Percentiles rank a stretch among this genome's conserved stretches.
These are phyloP conservation scores for Arctocebus calabarensis DNA, from an alignment of 2,797 vertebrate species.

Conservation along the genomic window DNA sequence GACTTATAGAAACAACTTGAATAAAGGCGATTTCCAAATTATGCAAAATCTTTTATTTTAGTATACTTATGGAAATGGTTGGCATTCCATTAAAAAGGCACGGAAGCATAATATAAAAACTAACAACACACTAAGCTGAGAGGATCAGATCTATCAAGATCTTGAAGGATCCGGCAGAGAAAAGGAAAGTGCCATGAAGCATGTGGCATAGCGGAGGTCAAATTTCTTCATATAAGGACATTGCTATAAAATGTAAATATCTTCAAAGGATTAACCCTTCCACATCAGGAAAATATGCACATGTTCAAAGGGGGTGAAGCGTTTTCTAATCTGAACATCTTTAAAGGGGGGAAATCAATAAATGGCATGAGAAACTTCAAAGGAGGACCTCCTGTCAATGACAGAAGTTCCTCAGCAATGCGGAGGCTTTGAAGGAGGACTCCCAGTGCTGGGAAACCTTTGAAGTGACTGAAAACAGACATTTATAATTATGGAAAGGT, in stretches of 20 bases:
- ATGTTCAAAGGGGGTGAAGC: constrained; percentile 89
- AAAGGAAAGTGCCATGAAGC: constrained; percentile 78
- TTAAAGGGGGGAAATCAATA: constrained; percentile 91
- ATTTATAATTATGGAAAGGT: constrained; percentile 93
- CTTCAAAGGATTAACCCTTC: constrained; percentile 88
- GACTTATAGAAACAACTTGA: neutral
- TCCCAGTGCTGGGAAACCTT: constrained; percentile 91
- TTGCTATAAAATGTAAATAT: constrained; percentile 84
- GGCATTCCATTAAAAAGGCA: constrained; percentile 57
- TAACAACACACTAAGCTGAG: constrained; percentile 35
- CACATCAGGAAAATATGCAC: constrained; percentile 88
- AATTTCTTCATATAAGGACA: constrained; percentile 83
- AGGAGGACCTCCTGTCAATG: constrained; percentile 91
- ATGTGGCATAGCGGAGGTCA: constrained; percentile 75
- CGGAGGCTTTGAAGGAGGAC: constrained; percentile 91
- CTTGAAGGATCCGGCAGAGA: constrained; percentile 77
- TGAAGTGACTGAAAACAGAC: constrained; percentile 93
- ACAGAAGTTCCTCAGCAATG: constrained; percentile 90
- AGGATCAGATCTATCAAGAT: too few relatives aligned
- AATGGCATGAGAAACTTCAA: constrained; percentile 92
- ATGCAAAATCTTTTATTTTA: constrained; percentile 46
- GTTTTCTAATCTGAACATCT: constrained; percentile 91
- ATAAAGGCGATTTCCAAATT: constrained; percentile 49
- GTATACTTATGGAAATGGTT: constrained; percentile 56
- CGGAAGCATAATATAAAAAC: constrained; percentile 56